Conservation (phyloP, 2,888 invertebrate genomes). For the Caenorhabditis plicata region DNA sequence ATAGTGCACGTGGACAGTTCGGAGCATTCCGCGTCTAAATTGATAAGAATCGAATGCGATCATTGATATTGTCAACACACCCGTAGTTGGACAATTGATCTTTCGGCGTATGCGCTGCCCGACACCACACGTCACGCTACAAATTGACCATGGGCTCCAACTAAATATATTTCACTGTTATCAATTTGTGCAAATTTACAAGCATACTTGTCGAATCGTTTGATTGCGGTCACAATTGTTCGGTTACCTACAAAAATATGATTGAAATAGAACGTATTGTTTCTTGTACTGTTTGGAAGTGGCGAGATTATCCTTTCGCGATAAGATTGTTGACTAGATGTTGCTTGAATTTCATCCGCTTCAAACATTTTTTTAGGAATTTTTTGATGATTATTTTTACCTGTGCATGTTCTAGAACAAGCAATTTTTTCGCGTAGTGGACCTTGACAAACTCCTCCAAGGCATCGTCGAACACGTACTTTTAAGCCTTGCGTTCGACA, state of each 20-base stretch:
- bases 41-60: no score
- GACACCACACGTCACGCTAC: conserved; percentile 42
- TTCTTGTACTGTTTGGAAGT: conserved; percentile 14
- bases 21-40: conserved; percentile 20
- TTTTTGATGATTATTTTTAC: no score
- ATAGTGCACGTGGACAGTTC: conserved; percentile 22
- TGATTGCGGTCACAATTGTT: no score
- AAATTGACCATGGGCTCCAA: conserved; percentile 43
- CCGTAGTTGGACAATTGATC: conserved; percentile 31
- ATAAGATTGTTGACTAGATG: conserved; percentile 24
- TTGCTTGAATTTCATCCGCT: conserved; percentile 7
- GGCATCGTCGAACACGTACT: conserved; percentile 37
- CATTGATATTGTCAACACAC: conserved; percentile 1
- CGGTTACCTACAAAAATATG: no score
- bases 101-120: conserved; percentile 32
- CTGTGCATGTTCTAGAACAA: conserved; percentile 27
- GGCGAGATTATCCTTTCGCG: conserved; percentile 20
- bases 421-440: conserved; percentile 16
- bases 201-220: no score
- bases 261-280: conserved; percentile 17
- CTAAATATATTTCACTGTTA: conserved; percentile 17
- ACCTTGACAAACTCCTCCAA: conserved; percentile 40
- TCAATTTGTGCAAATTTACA: no score
- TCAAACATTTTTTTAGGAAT: no score
- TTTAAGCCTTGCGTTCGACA: conserved; percentile 37